These are phyloP conservation scores for Mythimna vitellina DNA, from an alignment of 2,888 invertebrate genomes.

Conservation along the genomic window DNA sequence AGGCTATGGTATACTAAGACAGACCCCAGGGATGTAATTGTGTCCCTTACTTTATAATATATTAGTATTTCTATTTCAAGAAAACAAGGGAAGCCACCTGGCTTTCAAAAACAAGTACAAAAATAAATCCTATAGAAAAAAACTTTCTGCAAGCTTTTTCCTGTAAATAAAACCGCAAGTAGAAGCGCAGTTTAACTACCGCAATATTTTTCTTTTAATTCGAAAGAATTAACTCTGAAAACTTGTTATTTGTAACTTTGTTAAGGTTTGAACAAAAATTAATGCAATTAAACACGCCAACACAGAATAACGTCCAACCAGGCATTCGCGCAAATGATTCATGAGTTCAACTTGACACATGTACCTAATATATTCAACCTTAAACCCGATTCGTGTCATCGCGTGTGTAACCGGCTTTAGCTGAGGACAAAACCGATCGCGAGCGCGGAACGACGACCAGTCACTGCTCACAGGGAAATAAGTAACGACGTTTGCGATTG, in stretches of 20 bases:
- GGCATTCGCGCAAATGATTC: slow-evolving; percentile 49
- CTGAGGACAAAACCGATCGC: slow-evolving; percentile 79
- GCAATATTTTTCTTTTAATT: not conserved
- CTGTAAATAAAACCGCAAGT: not conserved
- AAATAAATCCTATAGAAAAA: not conserved
- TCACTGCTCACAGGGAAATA: slow-evolving; percentile 73
- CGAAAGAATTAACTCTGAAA: slow-evolving; percentile 5
- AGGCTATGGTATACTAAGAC: too few species aligned
- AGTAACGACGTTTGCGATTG: slow-evolving; percentile 68
- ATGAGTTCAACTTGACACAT: slow-evolving; percentile 62
- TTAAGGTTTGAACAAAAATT: slow-evolving; percentile 30
- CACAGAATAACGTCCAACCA: slow-evolving; percentile 12
- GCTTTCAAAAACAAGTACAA: not conserved
- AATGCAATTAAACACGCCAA: slow-evolving; percentile 41
- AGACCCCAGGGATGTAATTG: too few species aligned
- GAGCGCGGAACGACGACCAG: slow-evolving; percentile 73
- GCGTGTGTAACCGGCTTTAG: slow-evolving; percentile 76
- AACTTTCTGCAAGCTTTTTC: not conserved
- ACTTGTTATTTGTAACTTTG: slow-evolving; percentile 10
- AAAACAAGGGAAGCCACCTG: too few species aligned
- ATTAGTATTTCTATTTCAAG: not conserved
- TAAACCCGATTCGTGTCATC: slow-evolving; percentile 68
- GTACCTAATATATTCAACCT: slow-evolving; percentile 64
- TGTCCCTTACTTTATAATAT: too few species aligned
- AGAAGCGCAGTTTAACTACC: not conserved